These are phyloP conservation scores for Drosophila bipectinata DNA, from an alignment of 1,140 invertebrate species.

Conservation along the genomic window DNA sequence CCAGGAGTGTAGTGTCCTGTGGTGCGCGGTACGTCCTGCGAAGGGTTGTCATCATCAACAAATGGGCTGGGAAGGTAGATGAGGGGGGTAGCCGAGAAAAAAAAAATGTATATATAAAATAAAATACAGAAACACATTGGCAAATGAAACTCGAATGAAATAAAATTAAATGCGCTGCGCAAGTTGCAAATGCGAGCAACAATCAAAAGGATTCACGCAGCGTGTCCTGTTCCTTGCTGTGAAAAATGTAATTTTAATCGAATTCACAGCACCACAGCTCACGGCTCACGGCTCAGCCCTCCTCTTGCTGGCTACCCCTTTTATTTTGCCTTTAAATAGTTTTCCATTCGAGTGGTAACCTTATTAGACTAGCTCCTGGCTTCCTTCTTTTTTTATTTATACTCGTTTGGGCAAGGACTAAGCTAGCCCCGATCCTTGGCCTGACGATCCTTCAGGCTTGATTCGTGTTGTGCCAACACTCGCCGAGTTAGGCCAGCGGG, in stretches of 20 bases:
- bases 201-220: conserved; percentile 77
- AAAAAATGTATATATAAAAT: conserved; percentile 2
- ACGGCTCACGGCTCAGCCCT: neutral
- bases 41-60: conserved; percentile 56
- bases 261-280: conserved; percentile 61
- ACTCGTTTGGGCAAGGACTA: no score
- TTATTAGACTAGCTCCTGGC: conserved; percentile 50
- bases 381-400: no score
- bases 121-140: conserved; percentile 40
- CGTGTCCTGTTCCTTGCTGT: conserved; percentile 48
- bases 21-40: conserved; percentile 52
- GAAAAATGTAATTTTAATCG: conserved; percentile 82
- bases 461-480: conserved; percentile 79
- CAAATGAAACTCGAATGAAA: conserved; percentile 75
- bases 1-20: conserved; percentile 45
- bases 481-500: conserved; percentile 52
- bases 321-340: conserved; percentile 35
- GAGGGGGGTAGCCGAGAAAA: conserved; percentile 19
- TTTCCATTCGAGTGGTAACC: conserved; percentile 64
- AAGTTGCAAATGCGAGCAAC: conserved; percentile 75
- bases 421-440: neutral
- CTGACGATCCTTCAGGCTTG: conserved; percentile 19
- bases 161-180: conserved; percentile 78
- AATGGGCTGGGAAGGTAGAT: conserved; percentile 7
- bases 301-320: no score